These are phyloP conservation scores for Copidosoma aretas DNA, from an alignment of 2,888 invertebrate species.

Conservation along the genomic window DNA sequence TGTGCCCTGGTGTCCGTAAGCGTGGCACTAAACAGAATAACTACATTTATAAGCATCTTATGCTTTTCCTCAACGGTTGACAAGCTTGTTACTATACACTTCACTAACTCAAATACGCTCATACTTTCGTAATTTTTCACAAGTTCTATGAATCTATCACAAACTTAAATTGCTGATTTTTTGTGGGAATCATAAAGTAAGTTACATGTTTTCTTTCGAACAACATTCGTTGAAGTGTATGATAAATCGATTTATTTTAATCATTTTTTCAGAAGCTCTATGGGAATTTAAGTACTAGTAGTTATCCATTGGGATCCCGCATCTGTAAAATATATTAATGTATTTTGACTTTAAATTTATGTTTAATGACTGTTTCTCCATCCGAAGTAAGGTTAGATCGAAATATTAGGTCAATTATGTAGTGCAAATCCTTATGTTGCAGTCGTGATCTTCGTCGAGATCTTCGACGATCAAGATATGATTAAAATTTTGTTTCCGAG, in stretches of 20 bases:
- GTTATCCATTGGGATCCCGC: slow-evolving; percentile 22
- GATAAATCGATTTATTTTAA: slow-evolving; percentile 26
- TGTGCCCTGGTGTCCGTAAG: too few species aligned
- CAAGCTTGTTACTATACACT: not conserved
- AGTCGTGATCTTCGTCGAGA: slow-evolving; percentile 34
- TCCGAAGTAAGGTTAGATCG: not conserved
- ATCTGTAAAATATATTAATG: slow-evolving; percentile 32
- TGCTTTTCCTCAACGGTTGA: slow-evolving; percentile 30
- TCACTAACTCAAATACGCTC: too few species aligned
- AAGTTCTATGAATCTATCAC: slow-evolving; percentile 30
- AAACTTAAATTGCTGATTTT: slow-evolving; percentile 30
- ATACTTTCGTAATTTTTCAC: slow-evolving; percentile 30
- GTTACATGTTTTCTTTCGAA: slow-evolving; percentile 25
- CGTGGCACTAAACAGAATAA: too few species aligned
- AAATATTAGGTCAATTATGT: slow-evolving; percentile 31
- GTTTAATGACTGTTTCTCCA: slow-evolving; percentile 17
- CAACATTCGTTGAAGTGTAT: slow-evolving; percentile 18
- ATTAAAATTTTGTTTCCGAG: slow-evolving; percentile 33
- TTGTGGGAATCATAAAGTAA: slow-evolving; percentile 25
- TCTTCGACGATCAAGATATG: slow-evolving; percentile 35
- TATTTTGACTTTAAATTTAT: slow-evolving; percentile 36
- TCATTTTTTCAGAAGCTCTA: slow-evolving; percentile 28
- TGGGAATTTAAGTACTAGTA: slow-evolving; percentile 22
- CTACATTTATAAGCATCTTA: slow-evolving; percentile 26
- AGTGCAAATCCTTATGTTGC: slow-evolving; percentile 30